These are phyloP conservation scores for Panzeria rudis DNA, from an alignment of 2,888 invertebrate species.

Conservation along the genomic window DNA sequence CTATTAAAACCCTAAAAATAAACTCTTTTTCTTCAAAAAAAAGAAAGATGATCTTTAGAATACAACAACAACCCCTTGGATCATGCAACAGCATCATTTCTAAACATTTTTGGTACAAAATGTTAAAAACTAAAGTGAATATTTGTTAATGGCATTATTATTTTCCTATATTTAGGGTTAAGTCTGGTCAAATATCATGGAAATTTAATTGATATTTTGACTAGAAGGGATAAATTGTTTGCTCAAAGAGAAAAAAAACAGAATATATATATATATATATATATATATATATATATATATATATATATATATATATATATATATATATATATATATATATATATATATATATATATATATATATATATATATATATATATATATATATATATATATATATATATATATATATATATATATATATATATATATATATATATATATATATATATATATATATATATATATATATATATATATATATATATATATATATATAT, in stretches of 20 bases:
- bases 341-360: no score
- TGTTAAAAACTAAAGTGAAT: constrained; percentile 19
- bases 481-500: no score
- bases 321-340: no score
- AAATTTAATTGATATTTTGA: constrained; percentile 45
- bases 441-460: no score
- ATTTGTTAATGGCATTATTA: constrained; percentile 42
- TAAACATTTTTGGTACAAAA: constrained; percentile 14
- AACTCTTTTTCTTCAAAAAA: constrained; percentile 45
- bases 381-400: no score
- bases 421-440: no score
- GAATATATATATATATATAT: background rate
- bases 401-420: no score
- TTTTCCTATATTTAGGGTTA: constrained; percentile 39
- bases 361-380: no score
- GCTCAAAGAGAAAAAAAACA: no score
- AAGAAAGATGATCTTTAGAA: constrained; percentile 3
- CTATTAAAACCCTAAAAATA: constrained; percentile 23
- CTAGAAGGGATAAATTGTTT: constrained; percentile 42
- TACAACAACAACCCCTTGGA: constrained; percentile 57
- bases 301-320: no score
- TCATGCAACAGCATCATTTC: constrained; percentile 47
- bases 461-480: no score
- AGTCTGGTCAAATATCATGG: constrained; percentile 59
- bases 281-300: no score